These are phyloP conservation scores for Polydesmus complanatus DNA, from an alignment of 2,888 invertebrate genomes.

Conservation along the genomic window DNA sequence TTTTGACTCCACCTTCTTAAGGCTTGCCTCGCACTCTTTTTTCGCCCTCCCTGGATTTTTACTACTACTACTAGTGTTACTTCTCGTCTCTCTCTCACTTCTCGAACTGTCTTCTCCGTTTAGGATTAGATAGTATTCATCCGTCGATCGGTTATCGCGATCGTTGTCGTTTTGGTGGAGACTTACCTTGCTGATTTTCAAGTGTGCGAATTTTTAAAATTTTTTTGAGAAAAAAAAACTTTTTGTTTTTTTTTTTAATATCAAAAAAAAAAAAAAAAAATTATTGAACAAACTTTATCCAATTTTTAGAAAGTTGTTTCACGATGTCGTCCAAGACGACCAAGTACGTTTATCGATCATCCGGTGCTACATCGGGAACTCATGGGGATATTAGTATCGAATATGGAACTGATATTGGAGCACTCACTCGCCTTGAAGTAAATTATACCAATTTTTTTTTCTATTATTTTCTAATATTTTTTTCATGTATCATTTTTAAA, in stretches of 20 bases:
- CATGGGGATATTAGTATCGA: constrained; percentile 82
- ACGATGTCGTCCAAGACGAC: constrained; percentile 44
- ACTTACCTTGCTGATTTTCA: too few relatives aligned
- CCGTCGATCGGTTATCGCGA: too few relatives aligned
- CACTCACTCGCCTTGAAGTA: constrained; percentile 92
- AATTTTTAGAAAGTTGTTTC: neutral
- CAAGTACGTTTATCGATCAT: constrained; percentile 69
- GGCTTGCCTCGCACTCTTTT: too few relatives aligned
- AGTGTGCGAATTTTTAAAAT: too few relatives aligned
- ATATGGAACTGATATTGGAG: constrained; percentile 84
- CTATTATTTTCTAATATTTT: neutral
- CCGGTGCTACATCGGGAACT: constrained; percentile 48
- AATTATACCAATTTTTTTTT: neutral
- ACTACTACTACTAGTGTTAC: neutral
- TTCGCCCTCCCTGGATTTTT: neutral
- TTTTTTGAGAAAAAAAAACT: too few relatives aligned
- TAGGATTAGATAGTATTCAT: neutral
- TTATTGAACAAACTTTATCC: too few relatives aligned
- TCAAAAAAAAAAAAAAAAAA: too few relatives aligned
- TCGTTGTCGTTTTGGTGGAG: too few relatives aligned
- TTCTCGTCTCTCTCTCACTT: neutral
- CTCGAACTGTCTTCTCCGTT: neutral
- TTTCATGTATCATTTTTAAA: too few relatives aligned
- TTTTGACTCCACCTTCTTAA: too few relatives aligned
- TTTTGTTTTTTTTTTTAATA: too few relatives aligned